Evolutionary conservation across 2,888 invertebrate species (phyloP), one percentile per base, ranked within the genome.

Genomic region (Tipula lateralis): DNA sequence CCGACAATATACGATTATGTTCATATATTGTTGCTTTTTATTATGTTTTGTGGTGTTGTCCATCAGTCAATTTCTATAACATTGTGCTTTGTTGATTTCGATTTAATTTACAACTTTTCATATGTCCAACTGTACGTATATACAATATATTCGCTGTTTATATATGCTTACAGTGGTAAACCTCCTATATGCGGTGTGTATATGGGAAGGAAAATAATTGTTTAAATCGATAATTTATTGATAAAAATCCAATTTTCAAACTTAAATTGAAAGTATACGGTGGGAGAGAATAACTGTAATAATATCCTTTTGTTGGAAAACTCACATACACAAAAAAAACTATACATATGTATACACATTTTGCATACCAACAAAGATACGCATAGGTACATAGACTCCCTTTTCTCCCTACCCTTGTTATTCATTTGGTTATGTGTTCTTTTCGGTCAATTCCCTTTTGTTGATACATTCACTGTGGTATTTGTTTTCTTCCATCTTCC

Each of bases 391-490:
- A 80, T 24, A 82, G 82, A 82, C 82, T 82, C 82, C 32, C 29
- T 82, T 82, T 82, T 32, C 30, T 30, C 30, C n/a, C n/a, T 6
- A n/a, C n/a, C 24, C 30, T 29, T 82, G 13, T 29, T 82, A 30
- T 82, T 82, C 16, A 32, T 82, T 30, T 82, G n/a, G 82, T 82
- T 82, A n/a, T 82, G 30, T 24, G 29, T 82, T 82, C 32, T 30
- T 82, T 82, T 82, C 82, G 82, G 82, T 82, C 82, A 82, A 82
- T 82, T 82, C 82, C 82, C 82, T 82, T 82, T 82, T 66, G 19
- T 66, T 24, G 66, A 24, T 66, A 66, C 7, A 66, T 24, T 9
- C 12, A 66, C 66, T 9, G 24, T 24, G 66, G 2, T 24, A 66
- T 66, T 24, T 24, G 19, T 66, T 19, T 50, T 66, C 66, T 66